phyloP scores from a whole-genome alignment of 1,140 invertebrate genomes.

The Brachionus sp. region DNA sequence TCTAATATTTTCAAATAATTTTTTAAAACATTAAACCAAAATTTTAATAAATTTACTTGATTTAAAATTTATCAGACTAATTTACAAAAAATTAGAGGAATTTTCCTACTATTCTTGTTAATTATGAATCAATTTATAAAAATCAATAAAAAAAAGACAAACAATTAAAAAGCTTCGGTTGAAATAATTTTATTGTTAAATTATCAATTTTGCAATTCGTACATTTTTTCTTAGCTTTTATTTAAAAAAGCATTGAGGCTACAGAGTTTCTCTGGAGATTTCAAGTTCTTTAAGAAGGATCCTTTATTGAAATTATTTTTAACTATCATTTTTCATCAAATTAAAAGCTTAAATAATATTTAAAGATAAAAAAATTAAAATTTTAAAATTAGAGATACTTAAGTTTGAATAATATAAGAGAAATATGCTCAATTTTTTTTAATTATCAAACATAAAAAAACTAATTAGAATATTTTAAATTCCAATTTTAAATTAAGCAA shows the following conservation, averaged over 20 bases:
- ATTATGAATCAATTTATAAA: not conserved
- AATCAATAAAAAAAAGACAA: not conserved
- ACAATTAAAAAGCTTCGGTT: not conserved
- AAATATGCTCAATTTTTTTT: slow-evolving; percentile 7
- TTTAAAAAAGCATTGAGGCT: not conserved
- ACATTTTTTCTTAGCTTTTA: not conserved
- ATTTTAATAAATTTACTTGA: no score
- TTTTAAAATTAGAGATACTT: not conserved
- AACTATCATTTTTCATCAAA: not conserved
- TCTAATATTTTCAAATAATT: no score
- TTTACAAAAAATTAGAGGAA: no score
- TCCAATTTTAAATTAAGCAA: not conserved
- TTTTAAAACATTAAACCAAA: no score
- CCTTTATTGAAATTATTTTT: not conserved
- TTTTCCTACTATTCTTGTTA: no score
- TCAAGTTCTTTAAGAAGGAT: not conserved
- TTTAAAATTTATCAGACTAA: no score
- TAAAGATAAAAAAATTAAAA: not conserved
- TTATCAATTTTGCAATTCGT: not conserved
- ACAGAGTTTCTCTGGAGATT: not conserved
- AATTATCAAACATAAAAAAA: not conserved
- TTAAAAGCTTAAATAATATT: not conserved
- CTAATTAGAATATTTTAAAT: not conserved
- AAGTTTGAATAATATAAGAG: not conserved
- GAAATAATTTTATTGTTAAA: not conserved